phyloP scores from a whole-genome alignment of 2,113 vertebrate species.

The Hemicordylus capensis region DNA sequence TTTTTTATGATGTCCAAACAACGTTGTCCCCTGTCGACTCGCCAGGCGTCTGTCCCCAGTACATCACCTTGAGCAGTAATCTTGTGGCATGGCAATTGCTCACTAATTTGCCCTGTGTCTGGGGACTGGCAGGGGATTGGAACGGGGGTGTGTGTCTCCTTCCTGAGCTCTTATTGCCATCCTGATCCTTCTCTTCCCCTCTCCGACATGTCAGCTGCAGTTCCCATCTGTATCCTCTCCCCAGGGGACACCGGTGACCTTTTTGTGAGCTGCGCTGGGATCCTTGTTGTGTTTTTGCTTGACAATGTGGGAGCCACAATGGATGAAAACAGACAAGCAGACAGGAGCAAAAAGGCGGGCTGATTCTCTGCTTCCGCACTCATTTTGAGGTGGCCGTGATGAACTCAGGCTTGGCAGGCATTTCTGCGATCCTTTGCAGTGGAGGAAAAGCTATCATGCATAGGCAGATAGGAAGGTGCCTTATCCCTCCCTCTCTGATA shows the following conservation, averaged over 20 bases:
- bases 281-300: not conserved
- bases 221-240: not conserved
- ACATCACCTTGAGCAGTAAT: not conserved
- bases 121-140: not conserved
- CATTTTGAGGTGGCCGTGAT: not conserved
- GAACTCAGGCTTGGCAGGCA: too few relatives aligned
- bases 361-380: not conserved
- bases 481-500: too few relatives aligned
- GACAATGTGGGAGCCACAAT: not conserved
- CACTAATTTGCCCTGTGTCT: slow-evolving; percentile 44
- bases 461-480: too few relatives aligned
- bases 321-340: not conserved
- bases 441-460: not conserved
- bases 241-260: not conserved
- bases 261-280: not conserved
- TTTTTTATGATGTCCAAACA: slow-evolving; percentile 25
- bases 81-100: slow-evolving; percentile 33
- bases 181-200: not conserved
- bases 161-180: not conserved
- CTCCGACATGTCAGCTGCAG: not conserved
- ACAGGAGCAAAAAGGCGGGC: not conserved
- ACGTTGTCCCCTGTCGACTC: slow-evolving; percentile 21
- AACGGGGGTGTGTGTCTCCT: not conserved
- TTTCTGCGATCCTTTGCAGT: not conserved
- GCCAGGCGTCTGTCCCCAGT: slow-evolving; percentile 24